These are phyloP conservation scores for Coenobita brevimanus DNA, from an alignment of 1,140 invertebrate genomes.

Conservation along the genomic window DNA sequence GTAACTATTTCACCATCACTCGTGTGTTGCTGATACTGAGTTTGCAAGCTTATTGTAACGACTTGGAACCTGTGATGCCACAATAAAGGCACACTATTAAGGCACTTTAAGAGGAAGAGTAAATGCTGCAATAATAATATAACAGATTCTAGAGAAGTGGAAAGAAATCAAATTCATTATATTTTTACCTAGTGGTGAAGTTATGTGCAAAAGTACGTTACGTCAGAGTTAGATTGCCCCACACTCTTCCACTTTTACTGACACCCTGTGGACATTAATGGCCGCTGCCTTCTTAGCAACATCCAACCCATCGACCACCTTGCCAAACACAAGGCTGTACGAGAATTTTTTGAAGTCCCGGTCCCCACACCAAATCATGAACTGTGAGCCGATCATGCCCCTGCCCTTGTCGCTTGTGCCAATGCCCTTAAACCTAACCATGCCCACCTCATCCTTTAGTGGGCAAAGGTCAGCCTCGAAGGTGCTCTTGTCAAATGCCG, in stretches of 20 bases:
- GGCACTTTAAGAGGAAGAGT: no score
- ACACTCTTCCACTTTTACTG: slow-evolving; percentile 65
- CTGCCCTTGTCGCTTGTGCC: slow-evolving; percentile 67
- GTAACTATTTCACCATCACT: no score
- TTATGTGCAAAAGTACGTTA: no score
- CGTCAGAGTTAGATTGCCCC: slow-evolving; percentile 62
- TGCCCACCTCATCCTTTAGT: slow-evolving; percentile 68
- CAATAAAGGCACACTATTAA: no score
- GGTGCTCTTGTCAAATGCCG: slow-evolving; percentile 50
- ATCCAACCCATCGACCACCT: slow-evolving; percentile 67
- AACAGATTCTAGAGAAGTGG: no score
- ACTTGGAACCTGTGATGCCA: no score
- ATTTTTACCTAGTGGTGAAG: no score
- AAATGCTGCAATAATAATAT: no score
- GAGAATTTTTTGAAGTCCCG: slow-evolving; percentile 69
- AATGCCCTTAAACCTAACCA: slow-evolving; percentile 68
- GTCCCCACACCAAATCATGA: slow-evolving; percentile 69
- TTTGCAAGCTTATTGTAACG: no score
- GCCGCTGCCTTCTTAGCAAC: slow-evolving; percentile 65
- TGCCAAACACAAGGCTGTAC: slow-evolving; percentile 67
- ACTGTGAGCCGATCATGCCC: slow-evolving; percentile 69
- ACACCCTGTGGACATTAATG: slow-evolving; percentile 62
- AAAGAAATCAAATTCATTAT: no score
- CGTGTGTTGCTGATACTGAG: no score
- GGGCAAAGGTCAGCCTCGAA: slow-evolving; percentile 69